Conservation (phyloP, 1,140 invertebrate species). For the Danaus plexippus region DNA sequence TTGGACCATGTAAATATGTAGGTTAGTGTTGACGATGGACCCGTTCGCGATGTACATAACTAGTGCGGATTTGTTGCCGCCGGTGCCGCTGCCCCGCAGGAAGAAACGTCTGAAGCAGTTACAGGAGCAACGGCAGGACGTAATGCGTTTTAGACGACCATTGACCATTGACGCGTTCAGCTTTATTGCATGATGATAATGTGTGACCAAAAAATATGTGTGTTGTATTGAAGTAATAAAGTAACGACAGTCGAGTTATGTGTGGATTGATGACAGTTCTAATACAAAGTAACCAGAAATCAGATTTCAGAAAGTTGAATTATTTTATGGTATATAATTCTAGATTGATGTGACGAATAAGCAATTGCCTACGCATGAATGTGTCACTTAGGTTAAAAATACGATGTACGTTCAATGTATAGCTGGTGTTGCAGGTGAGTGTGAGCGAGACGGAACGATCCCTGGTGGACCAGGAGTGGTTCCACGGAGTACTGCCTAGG, state of each 20-base stretch:
- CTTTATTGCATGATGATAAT: too few relatives aligned
- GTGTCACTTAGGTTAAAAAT: slow-evolving; percentile 16
- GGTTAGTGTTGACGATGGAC: slow-evolving; percentile 37
- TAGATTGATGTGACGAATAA: too few relatives aligned
- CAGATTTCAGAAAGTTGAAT: too few relatives aligned
- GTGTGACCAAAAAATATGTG: too few relatives aligned
- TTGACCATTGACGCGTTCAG: too few relatives aligned
- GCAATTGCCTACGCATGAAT: slow-evolving; percentile 18
- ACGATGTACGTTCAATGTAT: neutral
- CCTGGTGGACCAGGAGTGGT: slow-evolving; percentile 94
- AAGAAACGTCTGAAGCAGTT: slow-evolving; percentile 66
- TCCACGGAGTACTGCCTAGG: slow-evolving; percentile 95
- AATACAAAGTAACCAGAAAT: too few relatives aligned
- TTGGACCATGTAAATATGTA: slow-evolving; percentile 12
- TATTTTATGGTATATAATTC: too few relatives aligned
- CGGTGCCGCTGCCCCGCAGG: slow-evolving; percentile 58
- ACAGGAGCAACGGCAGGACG: slow-evolving; percentile 45
- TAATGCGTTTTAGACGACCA: too few relatives aligned
- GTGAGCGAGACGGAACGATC: slow-evolving; percentile 68
- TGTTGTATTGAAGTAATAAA: too few relatives aligned
- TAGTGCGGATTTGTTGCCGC: slow-evolving; percentile 54
- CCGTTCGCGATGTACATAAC: slow-evolving; percentile 64
- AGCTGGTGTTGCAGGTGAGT: slow-evolving; percentile 39
- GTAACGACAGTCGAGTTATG: too few relatives aligned
- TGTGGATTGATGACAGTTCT: too few relatives aligned